phyloP scores from a whole-genome alignment of 2,888 invertebrate genomes.

The Pilophorus perplexus region DNA sequence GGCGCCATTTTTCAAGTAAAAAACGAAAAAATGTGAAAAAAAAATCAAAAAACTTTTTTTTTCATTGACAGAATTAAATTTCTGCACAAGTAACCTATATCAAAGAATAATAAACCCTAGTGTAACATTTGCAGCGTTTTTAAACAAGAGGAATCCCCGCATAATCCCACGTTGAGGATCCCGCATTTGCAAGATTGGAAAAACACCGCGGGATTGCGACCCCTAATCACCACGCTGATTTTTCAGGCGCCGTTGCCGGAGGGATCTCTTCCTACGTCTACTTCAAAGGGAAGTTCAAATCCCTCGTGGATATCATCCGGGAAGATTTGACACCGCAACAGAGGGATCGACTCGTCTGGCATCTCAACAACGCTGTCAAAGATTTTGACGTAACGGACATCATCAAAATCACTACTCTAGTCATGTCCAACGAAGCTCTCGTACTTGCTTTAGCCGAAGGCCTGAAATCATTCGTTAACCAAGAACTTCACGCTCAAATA shows the following conservation, averaged over 20 bases:
- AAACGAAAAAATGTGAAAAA: no score
- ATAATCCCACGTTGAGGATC: no score
- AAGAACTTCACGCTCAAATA: slow-evolving; percentile 4
- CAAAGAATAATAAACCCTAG: no score
- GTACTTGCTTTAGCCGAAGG: not conserved
- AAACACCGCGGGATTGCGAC: no score
- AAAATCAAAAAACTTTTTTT: no score
- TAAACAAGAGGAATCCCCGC: no score
- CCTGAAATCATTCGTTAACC: slow-evolving; percentile 9
- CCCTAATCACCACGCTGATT: no score
- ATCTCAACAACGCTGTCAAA: slow-evolving; percentile 19
- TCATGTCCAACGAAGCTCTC: not conserved
- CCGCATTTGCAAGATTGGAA: no score
- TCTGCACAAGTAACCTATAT: no score
- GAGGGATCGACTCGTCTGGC: not conserved
- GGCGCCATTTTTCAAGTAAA: no score
- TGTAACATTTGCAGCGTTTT: no score
- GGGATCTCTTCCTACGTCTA: slow-evolving; percentile 6
- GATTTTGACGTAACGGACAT: slow-evolving; percentile 12
- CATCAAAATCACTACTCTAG: not conserved
- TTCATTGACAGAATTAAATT: no score
- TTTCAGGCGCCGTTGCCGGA: slow-evolving; percentile 25
- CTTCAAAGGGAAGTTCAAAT: slow-evolving; percentile 18
- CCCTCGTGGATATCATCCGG: slow-evolving; percentile 22
- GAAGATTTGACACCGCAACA: slow-evolving; percentile 16